phyloP scores from a whole-genome alignment of 2,113 vertebrate species.

The Takifugu bimaculatus region DNA sequence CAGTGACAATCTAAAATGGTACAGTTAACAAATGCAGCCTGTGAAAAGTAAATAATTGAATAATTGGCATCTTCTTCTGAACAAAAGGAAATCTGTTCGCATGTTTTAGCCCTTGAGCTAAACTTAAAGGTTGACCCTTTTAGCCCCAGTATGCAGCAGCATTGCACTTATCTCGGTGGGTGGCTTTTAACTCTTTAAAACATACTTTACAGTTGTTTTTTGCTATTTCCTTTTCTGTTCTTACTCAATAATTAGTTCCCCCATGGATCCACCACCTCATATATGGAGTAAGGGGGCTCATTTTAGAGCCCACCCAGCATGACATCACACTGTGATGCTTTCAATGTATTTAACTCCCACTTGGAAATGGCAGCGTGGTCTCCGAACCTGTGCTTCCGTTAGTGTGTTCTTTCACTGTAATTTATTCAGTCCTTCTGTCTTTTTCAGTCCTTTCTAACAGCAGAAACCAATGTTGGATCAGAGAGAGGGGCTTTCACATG shows the following conservation, averaged over 20 bases:
- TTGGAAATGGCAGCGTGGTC: slow-evolving; percentile 7
- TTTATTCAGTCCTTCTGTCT: slow-evolving; percentile 1
- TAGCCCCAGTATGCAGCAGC: slow-evolving; percentile 13
- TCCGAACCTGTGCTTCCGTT: not conserved
- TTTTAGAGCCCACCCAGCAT: slow-evolving; percentile 29
- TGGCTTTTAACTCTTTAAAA: slow-evolving; percentile 12
- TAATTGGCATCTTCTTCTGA: too few species aligned
- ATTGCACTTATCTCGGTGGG: slow-evolving; percentile 29
- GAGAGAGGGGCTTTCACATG: not conserved
- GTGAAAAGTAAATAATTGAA: too few species aligned
- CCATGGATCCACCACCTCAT: slow-evolving; percentile 11
- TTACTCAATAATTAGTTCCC: slow-evolving; percentile 34
- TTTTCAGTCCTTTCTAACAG: not conserved
- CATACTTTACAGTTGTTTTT: slow-evolving; percentile 25
- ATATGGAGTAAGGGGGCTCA: slow-evolving; percentile 11
- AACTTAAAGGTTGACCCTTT: slow-evolving; percentile 19
- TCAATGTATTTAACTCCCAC: slow-evolving; percentile 30
- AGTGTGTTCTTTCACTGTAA: not conserved
- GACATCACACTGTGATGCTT: slow-evolving; percentile 36
- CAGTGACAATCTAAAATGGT: too few species aligned
- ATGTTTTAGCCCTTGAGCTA: not conserved
- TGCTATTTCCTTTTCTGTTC: slow-evolving; percentile 28
- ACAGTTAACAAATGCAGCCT: too few species aligned
- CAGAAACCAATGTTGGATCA: not conserved
- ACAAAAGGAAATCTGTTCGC: slow-evolving; percentile 1